Evolutionary conservation across 2,888 invertebrate species (phyloP), one percentile per base, ranked within the genome.

Genomic region (Polymixis lichenea): DNA sequence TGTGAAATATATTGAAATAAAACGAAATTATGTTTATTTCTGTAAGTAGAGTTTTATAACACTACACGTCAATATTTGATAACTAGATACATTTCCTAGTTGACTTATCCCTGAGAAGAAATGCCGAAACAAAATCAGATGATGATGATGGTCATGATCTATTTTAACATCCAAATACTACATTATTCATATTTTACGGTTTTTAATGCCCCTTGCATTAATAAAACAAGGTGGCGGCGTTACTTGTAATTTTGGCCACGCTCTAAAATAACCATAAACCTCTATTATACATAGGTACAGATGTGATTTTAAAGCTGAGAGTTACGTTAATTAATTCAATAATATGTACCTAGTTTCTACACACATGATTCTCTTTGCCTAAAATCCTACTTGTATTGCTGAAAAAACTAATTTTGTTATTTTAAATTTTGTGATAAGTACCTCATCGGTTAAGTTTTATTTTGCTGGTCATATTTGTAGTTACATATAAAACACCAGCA

Each of bases 381-480:
- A 38, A 19, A 32, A 46, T 13, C 38, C 6, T 38, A 19, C 17
- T 46, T 53, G 22, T 17, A n/a, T 38, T 53, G 8, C 6, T 46
- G 15, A 25, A 51, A 55, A 13, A 22, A 25, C 17, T n/a, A 28
- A 28, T 32, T 75, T 49, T n/a, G 15, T 58, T 64, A 64, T 56
- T n/a, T n/a, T 38, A 38, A 65, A 22, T 3, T 25, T 22, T 15
- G 13, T n/a, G 15, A 19, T 38, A 38, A 38, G 4, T 25, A n/a
- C n/a, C 4, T 15, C 5, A n/a, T 32, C 13, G 11, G 25, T 62
- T 46, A 19, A 28, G 15, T 3, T n/a, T 60, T 19, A 2, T 49
- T 65, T 49, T 46, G 6, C 49, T 71, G 8, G 13, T 25, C 28
- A 71, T 62, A 62, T 62, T 9, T n/a, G 7, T 53, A 62, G 80